Percentiles rank a stretch among this genome's conserved stretches.
phyloP scores from a whole-genome alignment of 2,888 invertebrate species.

The Ptilodon capucinus region DNA sequence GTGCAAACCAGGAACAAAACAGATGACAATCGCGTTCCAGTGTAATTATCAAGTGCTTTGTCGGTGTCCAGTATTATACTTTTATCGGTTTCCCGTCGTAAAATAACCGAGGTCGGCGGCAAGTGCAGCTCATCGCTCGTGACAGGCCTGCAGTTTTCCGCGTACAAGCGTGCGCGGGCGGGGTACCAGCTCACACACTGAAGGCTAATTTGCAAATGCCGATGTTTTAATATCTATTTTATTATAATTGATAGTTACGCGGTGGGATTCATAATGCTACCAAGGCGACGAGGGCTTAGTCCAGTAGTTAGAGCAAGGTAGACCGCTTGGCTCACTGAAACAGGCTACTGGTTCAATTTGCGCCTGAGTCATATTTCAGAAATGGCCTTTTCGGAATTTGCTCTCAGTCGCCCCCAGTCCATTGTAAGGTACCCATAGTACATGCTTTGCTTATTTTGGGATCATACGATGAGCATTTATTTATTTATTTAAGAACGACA shows the following conservation, averaged over 20 bases:
- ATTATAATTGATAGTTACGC: not conserved
- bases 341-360: too few species aligned
- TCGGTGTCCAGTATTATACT: slow-evolving; percentile 68
- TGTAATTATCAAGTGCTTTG: slow-evolving; percentile 66
- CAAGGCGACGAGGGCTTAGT: too few species aligned
- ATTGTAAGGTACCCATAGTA: too few species aligned
- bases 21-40: slow-evolving; percentile 18
- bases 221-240: not conserved
- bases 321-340: too few species aligned
- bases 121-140: slow-evolving; percentile 51
- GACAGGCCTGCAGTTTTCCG: slow-evolving; percentile 64
- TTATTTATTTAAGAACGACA: too few species aligned
- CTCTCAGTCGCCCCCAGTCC: too few species aligned
- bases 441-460: too few species aligned
- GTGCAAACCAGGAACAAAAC: slow-evolving; percentile 8
- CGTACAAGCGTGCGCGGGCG: slow-evolving; percentile 35
- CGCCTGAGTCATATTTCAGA: not conserved
- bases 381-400: not conserved
- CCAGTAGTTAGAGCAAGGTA: too few species aligned
- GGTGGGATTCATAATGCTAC: not conserved
- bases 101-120: slow-evolving; percentile 65
- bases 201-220: slow-evolving; percentile 11
- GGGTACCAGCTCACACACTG: slow-evolving; percentile 19
- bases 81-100: slow-evolving; percentile 78
- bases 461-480: too few species aligned